Evolutionary conservation across 2,888 invertebrate species (phyloP), one percentile per base, ranked within the genome.

Genomic region (Orthonevra nobilis): DNA sequence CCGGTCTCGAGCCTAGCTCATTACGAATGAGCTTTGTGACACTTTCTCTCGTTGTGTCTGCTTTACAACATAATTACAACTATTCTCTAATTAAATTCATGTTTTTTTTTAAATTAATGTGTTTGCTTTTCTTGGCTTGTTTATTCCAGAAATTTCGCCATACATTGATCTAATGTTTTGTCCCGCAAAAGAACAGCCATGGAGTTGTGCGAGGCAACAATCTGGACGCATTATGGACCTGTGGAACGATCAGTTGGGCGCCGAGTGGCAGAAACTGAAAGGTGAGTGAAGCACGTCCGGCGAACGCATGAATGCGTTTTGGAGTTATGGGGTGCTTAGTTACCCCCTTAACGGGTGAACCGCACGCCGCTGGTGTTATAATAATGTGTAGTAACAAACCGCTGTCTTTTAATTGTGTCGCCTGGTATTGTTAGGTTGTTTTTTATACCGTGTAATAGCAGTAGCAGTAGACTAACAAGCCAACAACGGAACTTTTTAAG

Each of bases 151-250:
- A 34, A 89, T 89, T 26, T 91, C 91, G 1, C 90, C 90, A 85
- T 89, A 92, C 48, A 86, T 91, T 87, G 89, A 90, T 2, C 84
- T 92, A 52, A 85, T 91, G 61, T 89, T 91, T 75, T 92, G 92
- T 85, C 89, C 91, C 28, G 87, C 89, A 0, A 87, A 90, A 6
- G 85, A 88, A 0, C 88, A 91, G 28, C 89, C 90, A 5, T 91
- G 91, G 91, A 84, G 84, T 5, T 92, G 92, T 88, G 90, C 91
- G 2, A 89, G 89, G 30, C 89, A 90, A 72, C 90, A 90, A 81
- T 90, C 91, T 2, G 91, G 90, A 36, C 90, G 90, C 52, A 87
- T 92, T 38, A 85, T 92, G 82, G 86, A 88, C 69, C 83, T 83
- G 20, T 87, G 88, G 86, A 87, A 87, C 64, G 83, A 81, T 40